Evolutionary conservation across 2,888 invertebrate species (phyloP).

Genomic region (Galerucella nymphaeae): DNA sequence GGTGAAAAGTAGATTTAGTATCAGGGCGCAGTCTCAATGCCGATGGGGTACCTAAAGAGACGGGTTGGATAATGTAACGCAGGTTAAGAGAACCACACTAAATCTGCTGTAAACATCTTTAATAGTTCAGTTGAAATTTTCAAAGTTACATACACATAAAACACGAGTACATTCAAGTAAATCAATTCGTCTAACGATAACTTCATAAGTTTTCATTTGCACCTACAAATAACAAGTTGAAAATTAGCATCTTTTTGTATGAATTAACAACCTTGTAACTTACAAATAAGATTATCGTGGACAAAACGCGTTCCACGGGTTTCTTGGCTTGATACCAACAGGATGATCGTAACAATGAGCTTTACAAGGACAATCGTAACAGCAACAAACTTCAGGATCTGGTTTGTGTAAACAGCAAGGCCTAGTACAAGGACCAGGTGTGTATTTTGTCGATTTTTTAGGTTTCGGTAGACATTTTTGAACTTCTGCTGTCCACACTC

Average conservation of each 20-base stretch:
- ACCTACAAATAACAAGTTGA: background rate
- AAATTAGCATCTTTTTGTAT: background rate
- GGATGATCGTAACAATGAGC: conserved; percentile 61
- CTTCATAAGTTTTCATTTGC: no score
- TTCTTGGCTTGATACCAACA: conserved; percentile 51
- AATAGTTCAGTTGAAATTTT: no score
- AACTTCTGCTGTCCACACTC: conserved; percentile 57
- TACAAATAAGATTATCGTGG: conserved; percentile 2
- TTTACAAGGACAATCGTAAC: conserved; percentile 60
- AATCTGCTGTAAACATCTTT: no score
- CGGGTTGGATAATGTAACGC: no score
- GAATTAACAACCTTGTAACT: background rate
- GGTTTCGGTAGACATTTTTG: conserved; percentile 59
- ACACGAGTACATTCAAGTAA: no score
- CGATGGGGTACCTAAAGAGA: no score
- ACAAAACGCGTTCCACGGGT: conserved; percentile 11
- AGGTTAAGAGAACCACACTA: no score
- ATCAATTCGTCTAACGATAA: no score
- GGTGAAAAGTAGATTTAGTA: no score
- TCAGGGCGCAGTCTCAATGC: no score
- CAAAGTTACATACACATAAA: no score
- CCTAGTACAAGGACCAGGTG: conserved; percentile 56
- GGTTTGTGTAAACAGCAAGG: conserved; percentile 62
- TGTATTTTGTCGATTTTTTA: conserved; percentile 44
- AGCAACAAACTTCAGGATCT: conserved; percentile 55